Conservation (phyloP, 92 coral and sea anemone species). For the Palythoa grandiflora region DNA sequence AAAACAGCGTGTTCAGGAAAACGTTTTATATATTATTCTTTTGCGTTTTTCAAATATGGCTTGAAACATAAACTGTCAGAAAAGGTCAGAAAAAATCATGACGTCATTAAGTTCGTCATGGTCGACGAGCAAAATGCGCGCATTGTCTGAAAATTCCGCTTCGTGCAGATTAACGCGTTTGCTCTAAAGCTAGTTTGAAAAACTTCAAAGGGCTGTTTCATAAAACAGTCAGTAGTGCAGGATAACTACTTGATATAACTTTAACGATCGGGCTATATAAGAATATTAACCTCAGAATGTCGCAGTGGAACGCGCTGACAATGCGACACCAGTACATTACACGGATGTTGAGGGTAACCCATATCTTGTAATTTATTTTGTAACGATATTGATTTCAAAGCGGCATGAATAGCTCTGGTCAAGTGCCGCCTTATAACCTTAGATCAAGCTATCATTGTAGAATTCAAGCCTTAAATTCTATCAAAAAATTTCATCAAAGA, state of each 20-base stretch:
- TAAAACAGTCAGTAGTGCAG: neutral
- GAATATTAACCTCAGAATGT: neutral
- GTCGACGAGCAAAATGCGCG: neutral
- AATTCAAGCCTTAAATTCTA: neutral
- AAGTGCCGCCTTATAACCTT: neutral
- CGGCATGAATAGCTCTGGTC: conserved; percentile 1
- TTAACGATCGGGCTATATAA: neutral
- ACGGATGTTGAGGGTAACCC: conserved; percentile 21
- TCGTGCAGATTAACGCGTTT: neutral
- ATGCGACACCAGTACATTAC: conserved; percentile 9
- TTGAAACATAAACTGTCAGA: neutral
- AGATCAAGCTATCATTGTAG: neutral
- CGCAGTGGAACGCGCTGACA: neutral
- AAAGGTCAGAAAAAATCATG: neutral
- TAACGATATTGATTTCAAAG: conserved; percentile 1
- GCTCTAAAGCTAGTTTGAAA: neutral
- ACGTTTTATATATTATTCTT: too few species aligned
- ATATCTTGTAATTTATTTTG: neutral
- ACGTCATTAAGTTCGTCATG: neutral
- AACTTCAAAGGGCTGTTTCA: neutral
- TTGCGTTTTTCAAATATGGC: too few species aligned
- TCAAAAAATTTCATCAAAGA: neutral
- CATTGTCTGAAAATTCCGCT: conserved; percentile 22
- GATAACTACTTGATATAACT: neutral
- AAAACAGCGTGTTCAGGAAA: neutral